phyloP scores from a whole-genome alignment of 2,888 invertebrate species.

The Drosophila maculinotata region DNA sequence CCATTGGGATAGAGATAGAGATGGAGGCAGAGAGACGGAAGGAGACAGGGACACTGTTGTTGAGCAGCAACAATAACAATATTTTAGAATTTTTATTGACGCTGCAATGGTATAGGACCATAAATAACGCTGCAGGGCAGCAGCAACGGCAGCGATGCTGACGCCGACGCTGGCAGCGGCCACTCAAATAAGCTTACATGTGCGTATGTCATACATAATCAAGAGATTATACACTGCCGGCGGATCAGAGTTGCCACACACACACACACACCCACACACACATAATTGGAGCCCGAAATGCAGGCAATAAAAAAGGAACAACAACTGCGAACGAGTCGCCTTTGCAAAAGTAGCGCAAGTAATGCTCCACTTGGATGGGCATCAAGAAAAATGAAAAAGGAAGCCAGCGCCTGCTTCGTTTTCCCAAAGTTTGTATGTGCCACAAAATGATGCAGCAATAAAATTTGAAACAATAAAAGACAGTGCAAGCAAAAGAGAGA shows the following conservation, averaged over 20 bases:
- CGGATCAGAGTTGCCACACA: constrained; percentile 17
- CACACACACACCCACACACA: constrained; percentile 1
- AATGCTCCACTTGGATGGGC: constrained; percentile 76
- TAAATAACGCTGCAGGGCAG: constrained; percentile 62
- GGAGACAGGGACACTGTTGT: constrained; percentile 34
- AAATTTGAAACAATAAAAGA: constrained; percentile 80
- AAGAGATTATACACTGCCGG: constrained; percentile 70
- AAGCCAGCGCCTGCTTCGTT: constrained; percentile 32
- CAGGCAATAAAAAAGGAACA: constrained; percentile 63
- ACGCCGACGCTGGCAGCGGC: constrained; percentile 14
- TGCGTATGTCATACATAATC: constrained; percentile 78
- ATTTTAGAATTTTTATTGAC: constrained; percentile 78
- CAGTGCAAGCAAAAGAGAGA: constrained; percentile 43
- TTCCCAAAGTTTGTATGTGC: constrained; percentile 37
- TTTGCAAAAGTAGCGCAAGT: constrained; percentile 48
- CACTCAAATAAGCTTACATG: constrained; percentile 65
- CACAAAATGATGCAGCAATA: constrained; percentile 80
- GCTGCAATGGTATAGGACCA: constrained; percentile 46
- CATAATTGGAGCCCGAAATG: constrained; percentile 4
- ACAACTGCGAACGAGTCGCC: constrained; percentile 27
- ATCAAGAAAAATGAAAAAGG: constrained; percentile 73
- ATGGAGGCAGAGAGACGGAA: neutral
- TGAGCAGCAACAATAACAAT: constrained; percentile 62
- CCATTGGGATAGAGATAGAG: neutral
- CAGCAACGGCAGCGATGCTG: constrained; percentile 5